phyloP scores from a whole-genome alignment of 2,113 vertebrate species.

The Macrotus californicus region DNA sequence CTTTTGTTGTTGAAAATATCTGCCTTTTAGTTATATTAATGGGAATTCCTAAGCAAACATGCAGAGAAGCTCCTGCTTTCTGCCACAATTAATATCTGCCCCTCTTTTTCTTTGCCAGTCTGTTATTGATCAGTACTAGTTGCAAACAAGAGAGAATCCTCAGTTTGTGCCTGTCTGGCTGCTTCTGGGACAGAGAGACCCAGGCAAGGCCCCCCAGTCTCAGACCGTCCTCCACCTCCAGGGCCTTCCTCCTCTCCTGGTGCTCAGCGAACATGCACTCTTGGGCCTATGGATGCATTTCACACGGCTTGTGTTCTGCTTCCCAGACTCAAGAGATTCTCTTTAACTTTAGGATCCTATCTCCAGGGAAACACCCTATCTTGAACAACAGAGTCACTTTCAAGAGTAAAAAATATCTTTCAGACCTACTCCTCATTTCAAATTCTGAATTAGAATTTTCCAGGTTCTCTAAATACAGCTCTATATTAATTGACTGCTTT shows the following conservation, averaged over 20 bases:
- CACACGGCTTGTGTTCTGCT: not conserved
- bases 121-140: not conserved
- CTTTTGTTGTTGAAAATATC: slow-evolving; percentile 26
- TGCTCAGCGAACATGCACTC: accelerated
- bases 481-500: not conserved
- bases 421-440: not conserved
- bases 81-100: not conserved
- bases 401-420: not conserved
- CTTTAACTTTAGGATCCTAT: not conserved
- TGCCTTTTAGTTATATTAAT: slow-evolving; percentile 10
- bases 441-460: slow-evolving; percentile 6
- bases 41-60: not conserved
- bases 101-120: not conserved
- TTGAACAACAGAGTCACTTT: slow-evolving; percentile 25
- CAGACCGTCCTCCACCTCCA: not conserved
- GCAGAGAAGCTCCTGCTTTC: not conserved
- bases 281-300: not conserved
- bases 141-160: not conserved
- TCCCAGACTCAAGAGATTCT: not conserved
- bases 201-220: not conserved
- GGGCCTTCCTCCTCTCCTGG: not conserved
- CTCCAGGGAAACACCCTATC: not conserved
- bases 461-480: not conserved
- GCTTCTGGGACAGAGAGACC: not conserved
- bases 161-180: not conserved